phyloP scores from a whole-genome alignment of 2,888 invertebrate species.

The Parochlus steinenii region DNA sequence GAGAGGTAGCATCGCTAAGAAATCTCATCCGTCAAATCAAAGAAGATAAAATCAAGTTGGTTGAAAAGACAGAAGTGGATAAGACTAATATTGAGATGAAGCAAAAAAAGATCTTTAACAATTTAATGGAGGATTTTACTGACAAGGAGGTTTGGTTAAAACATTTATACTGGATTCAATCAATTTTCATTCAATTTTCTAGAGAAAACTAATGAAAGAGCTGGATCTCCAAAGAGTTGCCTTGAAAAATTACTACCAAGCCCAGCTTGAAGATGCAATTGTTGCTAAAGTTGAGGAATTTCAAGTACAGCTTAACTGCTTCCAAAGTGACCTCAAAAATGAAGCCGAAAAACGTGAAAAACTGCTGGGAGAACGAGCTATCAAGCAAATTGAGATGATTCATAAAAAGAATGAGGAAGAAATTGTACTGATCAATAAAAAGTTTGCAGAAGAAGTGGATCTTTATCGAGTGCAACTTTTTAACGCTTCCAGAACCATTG shows the following conservation, averaged over 20 bases:
- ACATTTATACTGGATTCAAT: too few species aligned
- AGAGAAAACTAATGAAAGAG: constrained; percentile 37
- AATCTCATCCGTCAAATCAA: constrained; percentile 1
- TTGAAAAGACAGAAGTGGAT: constrained; percentile 1
- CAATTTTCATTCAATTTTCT: too few species aligned
- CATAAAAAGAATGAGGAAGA: constrained; percentile 59
- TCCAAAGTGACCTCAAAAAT: constrained; percentile 43
- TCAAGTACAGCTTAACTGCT: constrained; percentile 52
- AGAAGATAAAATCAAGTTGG: constrained; percentile 6
- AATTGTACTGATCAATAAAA: constrained; percentile 58
- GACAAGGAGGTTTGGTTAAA: too few species aligned
- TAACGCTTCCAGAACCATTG: constrained; percentile 49
- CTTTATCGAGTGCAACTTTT: constrained; percentile 52
- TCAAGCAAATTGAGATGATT: constrained; percentile 52
- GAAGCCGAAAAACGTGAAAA: constrained; percentile 48
- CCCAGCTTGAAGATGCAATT: constrained; percentile 63
- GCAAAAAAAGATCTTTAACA: constrained; percentile 19
- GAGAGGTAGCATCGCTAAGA: background rate
- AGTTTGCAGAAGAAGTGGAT: constrained; percentile 60
- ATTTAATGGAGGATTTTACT: constrained; percentile 6
- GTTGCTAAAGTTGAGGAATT: constrained; percentile 61
- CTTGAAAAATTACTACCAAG: constrained; percentile 58
- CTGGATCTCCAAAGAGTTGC: constrained; percentile 46
- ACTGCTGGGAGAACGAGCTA: constrained; percentile 49
- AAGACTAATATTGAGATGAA: constrained; percentile 22